Evolutionary conservation across 2,888 invertebrate species (phyloP), one percentile per base, ranked within the genome.

Genomic region (Timema podura): DNA sequence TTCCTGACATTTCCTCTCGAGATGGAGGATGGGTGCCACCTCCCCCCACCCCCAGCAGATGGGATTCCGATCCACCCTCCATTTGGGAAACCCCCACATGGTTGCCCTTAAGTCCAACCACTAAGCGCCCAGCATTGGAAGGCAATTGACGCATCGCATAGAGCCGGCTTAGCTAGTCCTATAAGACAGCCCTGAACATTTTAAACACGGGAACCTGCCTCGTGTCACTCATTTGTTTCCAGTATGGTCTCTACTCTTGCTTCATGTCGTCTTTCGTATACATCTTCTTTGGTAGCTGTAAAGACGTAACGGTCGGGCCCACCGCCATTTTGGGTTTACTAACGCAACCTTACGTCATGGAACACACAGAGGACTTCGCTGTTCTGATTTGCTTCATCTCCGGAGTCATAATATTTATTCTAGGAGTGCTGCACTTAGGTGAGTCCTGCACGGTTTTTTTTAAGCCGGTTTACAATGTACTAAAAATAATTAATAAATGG

Each of bases 271-370:
- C 85, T 73, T 84, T 85, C 74, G 81, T 85, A 65, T 87, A 87
- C 76, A 78, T 84, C 59, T 72, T 87, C 61, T 82, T 87, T 68
- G 87, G 87, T 9, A 84, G 83, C 70, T 83, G 83, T 71, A 87
- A 86, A 67, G 74, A 64, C 82, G 84, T 88, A 47, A 89, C 89
- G 0, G 86, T 88, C 75, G 92, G 96, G 71, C 95, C 96, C 0
- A 96, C 96, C 0, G 95, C 96, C 0, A 94, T 96, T 69, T 86
- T 96, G 85, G 88, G 95, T 0, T 84, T 95, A 0, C 90, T 96
- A 89, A 88, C 91, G 0, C 87, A 89, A 74, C 71, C 68, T 68
- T 69, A 49, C 51, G 69, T 71, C 10, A 54, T 65, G 15, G n/a
- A 15, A 68, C 65, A 30, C 47, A 48, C 44, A 6, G 61, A 54